Evolutionary conservation across 2,888 invertebrate species (phyloP), one percentile per base, ranked within the genome.

Genomic region (Lapara coniferarum): DNA sequence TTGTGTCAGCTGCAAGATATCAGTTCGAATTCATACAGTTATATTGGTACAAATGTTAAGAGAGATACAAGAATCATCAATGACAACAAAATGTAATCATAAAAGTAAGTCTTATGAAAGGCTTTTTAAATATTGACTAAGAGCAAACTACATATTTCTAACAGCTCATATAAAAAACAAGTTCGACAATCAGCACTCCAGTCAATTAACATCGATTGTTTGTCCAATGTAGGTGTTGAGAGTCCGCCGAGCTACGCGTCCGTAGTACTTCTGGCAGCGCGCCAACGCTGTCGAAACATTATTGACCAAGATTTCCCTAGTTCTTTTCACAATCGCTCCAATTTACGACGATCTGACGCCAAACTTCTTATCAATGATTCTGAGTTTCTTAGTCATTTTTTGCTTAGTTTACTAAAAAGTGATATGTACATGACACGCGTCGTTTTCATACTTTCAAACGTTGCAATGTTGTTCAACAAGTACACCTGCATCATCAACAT

Each of bases 281-380:
- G 69, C 69, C 69, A 69, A 52, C 16, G 6, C 78, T 88, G 84
- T 84, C 83, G 87, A 86, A 86, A 89, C 10, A 19, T 75, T 74
- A 77, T 79, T 79, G 78, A 75, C 75, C 73, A 81, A 81, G 74
- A 69, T 71, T 77, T 77, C 74, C 76, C 78, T 75, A 76, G 75
- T 75, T 69, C 30, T 69, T 57, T 51, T 14, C 56, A 58, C 46
- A 52, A 58, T 30, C 56, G n/a, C 19, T 49, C 25, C 37, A 49
- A 66, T 58, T 52, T 52, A 67, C 44, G 52, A 37, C 44, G 52
- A 37, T 12, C 52, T 55, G 44, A 30, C 57, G 57, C 52, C 37
- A 57, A 30, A 57, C 12, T 4, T 16, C 19, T 25, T 66, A n/a
- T 55, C 49, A 46, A 66, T 37, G 37, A 37, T 37, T 37, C 37